These are phyloP conservation scores for Emmelina monodactyla DNA, from an alignment of 2,888 invertebrate species.

Conservation along the genomic window DNA sequence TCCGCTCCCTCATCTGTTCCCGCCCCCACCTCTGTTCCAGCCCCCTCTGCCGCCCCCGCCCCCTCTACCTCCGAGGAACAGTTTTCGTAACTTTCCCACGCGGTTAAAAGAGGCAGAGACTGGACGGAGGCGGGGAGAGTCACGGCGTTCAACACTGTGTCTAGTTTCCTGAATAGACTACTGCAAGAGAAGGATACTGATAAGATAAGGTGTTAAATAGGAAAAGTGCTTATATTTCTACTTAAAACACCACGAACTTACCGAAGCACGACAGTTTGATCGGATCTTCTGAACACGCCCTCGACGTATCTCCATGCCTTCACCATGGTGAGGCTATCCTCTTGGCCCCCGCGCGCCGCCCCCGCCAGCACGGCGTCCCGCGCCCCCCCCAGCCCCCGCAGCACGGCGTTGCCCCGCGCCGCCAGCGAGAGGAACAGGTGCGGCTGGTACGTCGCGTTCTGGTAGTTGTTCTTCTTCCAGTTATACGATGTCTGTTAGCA, in stretches of 20 bases:
- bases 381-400: slow-evolving; percentile 30
- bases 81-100: slow-evolving; percentile 33
- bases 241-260: too few species aligned
- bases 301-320: slow-evolving; percentile 31
- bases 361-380: slow-evolving; percentile 25
- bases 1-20: too few species aligned
- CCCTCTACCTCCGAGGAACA: too few species aligned
- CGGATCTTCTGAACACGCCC: slow-evolving; percentile 23
- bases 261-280: slow-evolving; percentile 28
- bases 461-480: background rate
- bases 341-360: too few species aligned
- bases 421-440: slow-evolving; percentile 47
- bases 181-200: too few species aligned
- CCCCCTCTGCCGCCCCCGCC: too few species aligned
- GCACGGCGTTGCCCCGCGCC: slow-evolving; percentile 30
- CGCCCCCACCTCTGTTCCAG: too few species aligned
- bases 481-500: background rate
- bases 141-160: slow-evolving; percentile 34
- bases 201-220: too few species aligned
- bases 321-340: slow-evolving; percentile 19
- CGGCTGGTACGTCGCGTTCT: slow-evolving; percentile 10
- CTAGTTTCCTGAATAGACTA: slow-evolving; percentile 41
- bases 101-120: slow-evolving; percentile 22
- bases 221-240: too few species aligned
- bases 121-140: slow-evolving; percentile 20